Percentiles rank a stretch among this genome's conserved stretches.
phyloP scores from a whole-genome alignment of 2,113 vertebrate species.

The Catagonus wagneri region DNA sequence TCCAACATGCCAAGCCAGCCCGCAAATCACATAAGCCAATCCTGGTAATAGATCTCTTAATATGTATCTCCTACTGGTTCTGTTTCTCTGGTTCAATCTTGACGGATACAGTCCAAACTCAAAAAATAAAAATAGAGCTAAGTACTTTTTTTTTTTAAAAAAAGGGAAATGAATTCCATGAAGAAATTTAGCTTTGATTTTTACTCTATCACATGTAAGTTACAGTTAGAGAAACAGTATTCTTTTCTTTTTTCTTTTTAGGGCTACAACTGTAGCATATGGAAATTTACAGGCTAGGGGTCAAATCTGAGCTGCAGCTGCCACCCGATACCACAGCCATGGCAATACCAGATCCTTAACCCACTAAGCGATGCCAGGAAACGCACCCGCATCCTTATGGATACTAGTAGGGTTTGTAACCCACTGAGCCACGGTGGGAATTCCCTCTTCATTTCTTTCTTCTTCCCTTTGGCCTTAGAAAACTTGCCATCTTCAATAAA shows the following conservation, averaged over 20 bases:
- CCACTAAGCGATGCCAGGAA: too few relatives aligned
- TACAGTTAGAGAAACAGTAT: background rate
- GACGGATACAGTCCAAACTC: background rate
- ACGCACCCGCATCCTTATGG: too few relatives aligned
- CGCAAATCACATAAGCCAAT: background rate
- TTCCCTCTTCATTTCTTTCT: background rate
- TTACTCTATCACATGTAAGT: background rate
- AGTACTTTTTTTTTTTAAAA: too few relatives aligned
- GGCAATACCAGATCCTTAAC: too few relatives aligned
- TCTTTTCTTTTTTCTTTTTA: background rate
- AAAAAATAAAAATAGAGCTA: slow-evolving; percentile 10
- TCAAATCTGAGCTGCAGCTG: too few relatives aligned
- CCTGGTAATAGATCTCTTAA: background rate
- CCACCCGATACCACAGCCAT: too few relatives aligned
- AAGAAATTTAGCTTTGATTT: slow-evolving; percentile 25
- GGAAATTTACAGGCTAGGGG: too few relatives aligned
- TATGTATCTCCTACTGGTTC: background rate
- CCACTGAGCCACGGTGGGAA: too few relatives aligned
- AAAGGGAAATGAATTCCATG: background rate
- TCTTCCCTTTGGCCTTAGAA: background rate
- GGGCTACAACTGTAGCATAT: too few relatives aligned
- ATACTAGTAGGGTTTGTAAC: too few relatives aligned
- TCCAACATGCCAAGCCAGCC: background rate
- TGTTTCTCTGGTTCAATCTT: background rate
- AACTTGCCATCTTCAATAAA: background rate